Evolutionary conservation across 30 jellyfish, hydroid and myxozoan species (phyloP), one percentile per base, ranked within the genome.

Genomic region (Hydractinia symbiolongicarpus): DNA sequence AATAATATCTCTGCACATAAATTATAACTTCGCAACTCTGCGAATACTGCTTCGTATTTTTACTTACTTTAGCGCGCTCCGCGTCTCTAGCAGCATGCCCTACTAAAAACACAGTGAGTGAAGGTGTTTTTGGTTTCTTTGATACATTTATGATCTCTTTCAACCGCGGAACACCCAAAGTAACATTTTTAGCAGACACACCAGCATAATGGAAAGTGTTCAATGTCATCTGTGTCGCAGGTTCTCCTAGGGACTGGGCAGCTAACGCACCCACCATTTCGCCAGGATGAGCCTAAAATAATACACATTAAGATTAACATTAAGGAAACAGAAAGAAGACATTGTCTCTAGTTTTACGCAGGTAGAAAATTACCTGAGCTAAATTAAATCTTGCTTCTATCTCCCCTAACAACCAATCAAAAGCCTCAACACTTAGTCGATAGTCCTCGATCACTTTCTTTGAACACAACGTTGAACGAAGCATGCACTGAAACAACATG

Each of bases 201-300:
- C 99, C 99, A 66, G 99, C 99, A 67, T 94, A 94, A 86, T 94
- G 99, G 90, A 94, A 94, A 49, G 99, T 94, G 90, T 94, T 94
- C 87, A 94, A 81, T 21, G 99, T 94, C 99, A 94, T 94, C 89
- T 94, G 99, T 7, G 99, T 94, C 19, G 99, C 99, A 49, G 99
- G 99, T 80, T 94, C 99, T 20, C 99, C 99, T 58, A 94, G 90
- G 5, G 99, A 94, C 84, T 94, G 99, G 53, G 99, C 99, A 1
- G 99, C 99, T 0, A 94, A 89, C 15, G 99, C 97, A 55, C 99
- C 99, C 71, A 94, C 97, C 99, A 94, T 94, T 81, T 94, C 99
- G 44, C 99, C 99, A 20, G 99, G 99, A 17, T 94, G 96, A 76
- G 84, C 94, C 97, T 88, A 67, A 61, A 58, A 58, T 58, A 58